phyloP scores from a whole-genome alignment of 1,140 invertebrate species.

The Pygmarrhopalites habei region DNA sequence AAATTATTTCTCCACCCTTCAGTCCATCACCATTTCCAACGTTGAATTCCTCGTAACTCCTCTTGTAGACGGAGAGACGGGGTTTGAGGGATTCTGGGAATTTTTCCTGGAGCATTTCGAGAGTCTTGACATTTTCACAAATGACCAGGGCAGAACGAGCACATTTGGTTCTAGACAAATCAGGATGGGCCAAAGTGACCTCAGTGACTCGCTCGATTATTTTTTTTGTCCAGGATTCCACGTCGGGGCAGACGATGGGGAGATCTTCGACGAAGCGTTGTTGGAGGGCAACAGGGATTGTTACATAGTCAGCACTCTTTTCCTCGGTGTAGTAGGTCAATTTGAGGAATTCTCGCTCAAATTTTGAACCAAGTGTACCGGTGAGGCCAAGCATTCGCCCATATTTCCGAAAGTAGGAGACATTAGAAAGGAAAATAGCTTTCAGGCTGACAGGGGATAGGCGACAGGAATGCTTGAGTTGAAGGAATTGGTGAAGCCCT shows the following conservation, averaged over 20 bases:
- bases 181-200: no score
- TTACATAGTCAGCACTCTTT: conserved; percentile 41
- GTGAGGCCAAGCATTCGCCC: conserved; percentile 42
- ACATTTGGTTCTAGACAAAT: no score
- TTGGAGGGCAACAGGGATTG: conserved; percentile 39
- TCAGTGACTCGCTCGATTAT: background rate
- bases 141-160: no score
- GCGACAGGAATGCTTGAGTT: conserved; percentile 37
- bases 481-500: no score
- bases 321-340: no score
- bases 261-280: conserved; percentile 36
- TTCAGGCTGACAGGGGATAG: conserved; percentile 27
- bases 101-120: no score
- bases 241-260: conserved; percentile 29
- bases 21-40: no score
- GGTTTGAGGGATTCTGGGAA: no score
- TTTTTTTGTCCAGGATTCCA: conserved; percentile 29
- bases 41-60: no score
- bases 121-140: no score
- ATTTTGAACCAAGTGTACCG: conserved; percentile 43
- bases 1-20: no score
- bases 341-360: conserved; percentile 39
- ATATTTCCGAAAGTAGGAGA: conserved; percentile 25
- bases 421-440: conserved; percentile 39
- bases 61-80: no score